Evolutionary conservation across 2,797 vertebrate species (phyloP), one percentile per base, ranked within the genome.

Genomic region (Cossypha heuglini): DNA sequence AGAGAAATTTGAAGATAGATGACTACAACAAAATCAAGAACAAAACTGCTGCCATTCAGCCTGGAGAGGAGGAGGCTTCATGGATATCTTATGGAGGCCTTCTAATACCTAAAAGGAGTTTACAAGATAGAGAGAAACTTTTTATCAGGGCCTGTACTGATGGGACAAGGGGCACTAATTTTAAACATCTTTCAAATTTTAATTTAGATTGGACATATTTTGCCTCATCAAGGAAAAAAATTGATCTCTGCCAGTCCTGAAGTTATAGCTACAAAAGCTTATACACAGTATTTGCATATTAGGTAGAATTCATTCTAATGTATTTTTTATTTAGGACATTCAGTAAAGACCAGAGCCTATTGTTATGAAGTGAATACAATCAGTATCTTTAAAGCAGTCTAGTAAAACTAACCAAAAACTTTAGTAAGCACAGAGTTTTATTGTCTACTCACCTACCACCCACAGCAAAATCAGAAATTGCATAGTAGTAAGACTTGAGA

Each of bases 401-500:
- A 58, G 46, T 48, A 87, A 90, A 76, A 43, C 69, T 59, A 37
- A 55, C 33, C 6, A 63, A 83, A 83, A 94, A 55, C 28, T 87
- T 90, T 16, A 49, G 33, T 15, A 49, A 73, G 37, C 46, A 78
- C 28, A 55, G 45, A 86, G 11, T 29, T 88, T 87, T 77, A 67
- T 59, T 66, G 80, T 74, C 69, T 86, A 96, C 98, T 98, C 95
- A 99, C 99, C 99, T 99, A 97, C 99, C 99, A 80, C 99, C 99
- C 82, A 99, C 99, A 3, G 99, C 99, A 80, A 99, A 99, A 97
- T 99, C 99, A 3, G 99, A 99, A 98, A 99, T 99, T 21, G 99
- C 99, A 38, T 99, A 99, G 96, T 99, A 99, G 86, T 99, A 99
- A 29, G 99, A 99, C 97, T 99, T 99, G 61, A 99, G 99, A 96